These are phyloP conservation scores for Plebejus argus DNA, from an alignment of 2,888 invertebrate genomes.

Conservation along the genomic window DNA sequence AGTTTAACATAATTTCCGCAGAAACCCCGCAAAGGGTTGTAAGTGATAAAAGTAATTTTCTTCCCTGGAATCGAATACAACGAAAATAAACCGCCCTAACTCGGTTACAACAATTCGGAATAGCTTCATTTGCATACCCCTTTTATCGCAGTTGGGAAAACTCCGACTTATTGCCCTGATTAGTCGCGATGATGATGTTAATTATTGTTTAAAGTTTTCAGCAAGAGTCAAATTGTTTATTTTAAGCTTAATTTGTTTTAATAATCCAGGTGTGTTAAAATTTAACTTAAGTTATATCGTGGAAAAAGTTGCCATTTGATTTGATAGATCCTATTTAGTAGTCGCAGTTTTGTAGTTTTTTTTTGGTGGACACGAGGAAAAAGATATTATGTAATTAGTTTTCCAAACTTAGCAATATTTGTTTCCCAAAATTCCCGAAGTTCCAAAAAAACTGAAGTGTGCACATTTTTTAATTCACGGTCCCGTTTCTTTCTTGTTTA, in stretches of 20 bases:
- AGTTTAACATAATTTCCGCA: neutral
- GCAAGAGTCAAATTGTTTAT: neutral
- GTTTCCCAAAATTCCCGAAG: neutral
- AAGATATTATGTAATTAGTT: neutral
- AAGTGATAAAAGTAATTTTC: constrained; percentile 17
- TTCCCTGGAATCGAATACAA: constrained; percentile 18
- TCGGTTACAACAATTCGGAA: constrained; percentile 51
- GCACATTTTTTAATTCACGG: neutral
- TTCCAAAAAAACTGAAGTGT: neutral
- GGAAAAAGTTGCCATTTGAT: too few relatives aligned
- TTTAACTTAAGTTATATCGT: too few relatives aligned
- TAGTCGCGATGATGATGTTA: constrained; percentile 48
- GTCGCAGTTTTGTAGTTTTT: too few relatives aligned
- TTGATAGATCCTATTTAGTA: too few relatives aligned
- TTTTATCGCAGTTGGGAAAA: constrained; percentile 78
- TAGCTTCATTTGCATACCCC: constrained; percentile 70
- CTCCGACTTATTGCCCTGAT: constrained; percentile 73
- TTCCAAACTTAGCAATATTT: neutral
- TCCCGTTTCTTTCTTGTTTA: neutral
- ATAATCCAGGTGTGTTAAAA: neutral
- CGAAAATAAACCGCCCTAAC: constrained; percentile 48
- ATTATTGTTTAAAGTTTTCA: constrained; percentile 53
- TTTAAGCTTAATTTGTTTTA: neutral
- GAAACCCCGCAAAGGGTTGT: neutral
- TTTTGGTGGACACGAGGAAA: neutral